A percentile compares a stretch with the other conserved stretches of the same genome.
These are phyloP conservation scores for Eurystomus glaucurus DNA, from an alignment of 2,797 vertebrate genomes.

Conservation along the genomic window DNA sequence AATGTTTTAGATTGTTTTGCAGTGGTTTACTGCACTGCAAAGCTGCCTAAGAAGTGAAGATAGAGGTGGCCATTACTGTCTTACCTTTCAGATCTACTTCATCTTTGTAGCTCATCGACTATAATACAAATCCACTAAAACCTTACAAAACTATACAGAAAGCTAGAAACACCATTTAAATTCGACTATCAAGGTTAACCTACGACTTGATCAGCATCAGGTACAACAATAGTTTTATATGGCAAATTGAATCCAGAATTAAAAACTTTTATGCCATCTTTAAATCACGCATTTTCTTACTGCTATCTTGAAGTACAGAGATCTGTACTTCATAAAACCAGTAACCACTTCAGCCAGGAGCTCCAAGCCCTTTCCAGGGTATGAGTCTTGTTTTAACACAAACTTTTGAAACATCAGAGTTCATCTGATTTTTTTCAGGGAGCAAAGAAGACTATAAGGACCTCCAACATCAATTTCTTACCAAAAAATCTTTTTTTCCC, in stretches of 20 bases:
- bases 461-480: not conserved
- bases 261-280: not conserved
- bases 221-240: not conserved
- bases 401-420: not conserved
- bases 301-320: not conserved
- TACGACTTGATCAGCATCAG: not conserved
- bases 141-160: not conserved
- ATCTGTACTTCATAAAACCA: not conserved
- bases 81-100: not conserved
- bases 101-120: not conserved
- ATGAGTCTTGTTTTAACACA: not conserved
- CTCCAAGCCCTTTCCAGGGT: not conserved
- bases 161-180: not conserved
- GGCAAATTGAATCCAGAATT: not conserved
- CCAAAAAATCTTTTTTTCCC: not conserved
- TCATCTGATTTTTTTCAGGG: not conserved
- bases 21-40: not conserved
- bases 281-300: not conserved
- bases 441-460: not conserved
- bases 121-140: not conserved
- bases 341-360: not conserved
- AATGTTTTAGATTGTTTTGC: not conserved
- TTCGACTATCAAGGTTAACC: not conserved
- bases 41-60: not conserved
- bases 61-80: not conserved